These are phyloP conservation scores for Calosoma granatense DNA, from an alignment of 1,140 invertebrate genomes.

Conservation along the genomic window DNA sequence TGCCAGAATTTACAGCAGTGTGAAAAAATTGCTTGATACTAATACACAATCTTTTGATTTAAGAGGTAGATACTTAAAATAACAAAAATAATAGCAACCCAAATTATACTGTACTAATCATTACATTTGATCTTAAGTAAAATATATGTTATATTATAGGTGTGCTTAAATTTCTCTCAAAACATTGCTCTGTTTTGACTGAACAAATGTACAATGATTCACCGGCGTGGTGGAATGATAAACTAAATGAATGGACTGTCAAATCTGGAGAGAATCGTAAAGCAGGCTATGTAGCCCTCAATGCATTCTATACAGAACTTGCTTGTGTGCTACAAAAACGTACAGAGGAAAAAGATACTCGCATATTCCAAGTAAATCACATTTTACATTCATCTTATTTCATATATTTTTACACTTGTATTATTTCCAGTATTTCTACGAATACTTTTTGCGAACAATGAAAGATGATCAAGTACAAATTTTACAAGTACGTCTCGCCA, in stretches of 20 bases:
- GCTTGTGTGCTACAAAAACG: slow-evolving; percentile 21
- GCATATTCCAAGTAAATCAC: slow-evolving; percentile 26
- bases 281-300: slow-evolving; percentile 24
- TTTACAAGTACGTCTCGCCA: slow-evolving; percentile 26
- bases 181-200: slow-evolving; percentile 20
- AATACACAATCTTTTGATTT: not conserved
- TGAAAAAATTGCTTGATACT: slow-evolving; percentile 15
- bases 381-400: not conserved
- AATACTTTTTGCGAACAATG: slow-evolving; percentile 15
- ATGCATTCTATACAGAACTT: slow-evolving; percentile 30
- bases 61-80: not conserved
- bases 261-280: slow-evolving; percentile 19
- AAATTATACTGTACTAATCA: too few relatives aligned
- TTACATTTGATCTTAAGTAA: too few relatives aligned
- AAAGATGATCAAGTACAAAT: slow-evolving; percentile 14
- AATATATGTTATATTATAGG: slow-evolving; percentile 19
- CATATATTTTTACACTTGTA: not conserved
- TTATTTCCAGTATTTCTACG: slow-evolving; percentile 21
- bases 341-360: slow-evolving; percentile 17
- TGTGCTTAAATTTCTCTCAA: slow-evolving; percentile 20
- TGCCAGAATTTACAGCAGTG: slow-evolving; percentile 12
- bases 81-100: slow-evolving; percentile 3
- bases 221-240: slow-evolving; percentile 22
- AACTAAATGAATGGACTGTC: slow-evolving; percentile 18
- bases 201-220: slow-evolving; percentile 16